Conservation (phyloP, 2,888 invertebrate genomes). For the Epistrophe eligans region DNA sequence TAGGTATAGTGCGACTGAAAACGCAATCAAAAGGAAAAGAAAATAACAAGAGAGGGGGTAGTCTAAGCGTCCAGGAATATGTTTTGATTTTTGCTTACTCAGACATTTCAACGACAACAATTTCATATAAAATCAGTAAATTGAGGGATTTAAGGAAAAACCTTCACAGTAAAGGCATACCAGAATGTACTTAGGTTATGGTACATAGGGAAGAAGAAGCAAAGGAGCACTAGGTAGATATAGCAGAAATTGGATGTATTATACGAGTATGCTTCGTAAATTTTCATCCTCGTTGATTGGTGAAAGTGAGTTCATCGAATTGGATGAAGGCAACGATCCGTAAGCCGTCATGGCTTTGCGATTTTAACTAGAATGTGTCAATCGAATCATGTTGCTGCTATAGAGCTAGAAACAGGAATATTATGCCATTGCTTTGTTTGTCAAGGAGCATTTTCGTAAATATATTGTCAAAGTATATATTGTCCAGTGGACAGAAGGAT, state of each 20-base stretch:
- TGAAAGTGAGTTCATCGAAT: conserved; percentile 75
- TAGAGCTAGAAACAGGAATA: background rate
- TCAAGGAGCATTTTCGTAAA: background rate
- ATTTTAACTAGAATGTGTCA: conserved; percentile 75
- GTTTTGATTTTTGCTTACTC: conserved; percentile 69
- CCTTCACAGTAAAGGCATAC: background rate
- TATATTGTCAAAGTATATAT: too few relatives aligned
- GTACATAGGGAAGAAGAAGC: background rate
- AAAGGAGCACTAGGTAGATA: conserved; percentile 1
- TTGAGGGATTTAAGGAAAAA: conserved; percentile 9
- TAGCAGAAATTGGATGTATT: conserved; percentile 51
- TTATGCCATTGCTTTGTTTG: conserved; percentile 21
- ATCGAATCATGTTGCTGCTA: conserved; percentile 54
- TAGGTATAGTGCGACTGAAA: conserved; percentile 30
- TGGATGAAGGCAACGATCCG: conserved; percentile 71
- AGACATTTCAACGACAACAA: conserved; percentile 53
- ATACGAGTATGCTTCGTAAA: conserved; percentile 64
- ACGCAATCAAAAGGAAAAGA: conserved; percentile 34
- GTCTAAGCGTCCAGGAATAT: conserved; percentile 34
- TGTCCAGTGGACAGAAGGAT: background rate
- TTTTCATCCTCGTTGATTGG: conserved; percentile 74
- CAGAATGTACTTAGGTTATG: too few relatives aligned
- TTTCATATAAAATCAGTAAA: conserved; percentile 25
- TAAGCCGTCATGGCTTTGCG: conserved; percentile 67
- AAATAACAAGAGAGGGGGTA: background rate